Evolutionary conservation across 2,888 invertebrate species (phyloP).

Genomic region (Salticus scenicus): DNA sequence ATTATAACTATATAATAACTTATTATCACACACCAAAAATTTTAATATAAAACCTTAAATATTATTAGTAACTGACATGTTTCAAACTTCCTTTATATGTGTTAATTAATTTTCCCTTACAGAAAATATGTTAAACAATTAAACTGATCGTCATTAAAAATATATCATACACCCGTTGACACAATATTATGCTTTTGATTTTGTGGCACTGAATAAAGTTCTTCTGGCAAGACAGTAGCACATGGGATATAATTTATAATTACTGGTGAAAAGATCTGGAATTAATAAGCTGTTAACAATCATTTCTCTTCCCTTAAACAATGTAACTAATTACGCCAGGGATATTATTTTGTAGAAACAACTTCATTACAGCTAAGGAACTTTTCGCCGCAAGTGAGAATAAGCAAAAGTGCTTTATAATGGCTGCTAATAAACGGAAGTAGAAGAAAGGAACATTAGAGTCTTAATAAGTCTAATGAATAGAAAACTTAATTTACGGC

Average conservation of each 20-base stretch:
- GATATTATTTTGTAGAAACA: background rate
- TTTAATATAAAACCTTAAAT: no score
- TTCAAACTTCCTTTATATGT: no score
- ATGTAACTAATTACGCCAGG: background rate
- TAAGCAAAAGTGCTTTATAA: constrained; percentile 1
- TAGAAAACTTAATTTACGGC: background rate
- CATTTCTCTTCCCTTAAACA: background rate
- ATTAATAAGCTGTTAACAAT: background rate
- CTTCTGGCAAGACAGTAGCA: background rate
- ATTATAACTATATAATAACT: no score
- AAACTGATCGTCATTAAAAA: no score
- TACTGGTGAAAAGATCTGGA: background rate
- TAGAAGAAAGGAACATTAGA: background rate
- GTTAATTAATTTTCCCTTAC: no score
- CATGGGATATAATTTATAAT: background rate
- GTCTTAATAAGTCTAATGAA: background rate
- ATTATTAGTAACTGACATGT: no score
- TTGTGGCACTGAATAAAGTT: no score
- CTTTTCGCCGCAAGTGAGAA: background rate
- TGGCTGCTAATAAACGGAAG: constrained; percentile 3
- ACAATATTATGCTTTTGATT: no score
- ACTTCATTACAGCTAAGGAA: background rate
- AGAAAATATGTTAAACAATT: no score
- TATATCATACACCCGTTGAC: no score
- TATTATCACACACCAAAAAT: no score